Percentiles rank a stretch among this genome's conserved stretches.
These are phyloP conservation scores for Montipora efflorescens DNA, from an alignment of 64 coral and sea anemone genomes.

Conservation along the genomic window DNA sequence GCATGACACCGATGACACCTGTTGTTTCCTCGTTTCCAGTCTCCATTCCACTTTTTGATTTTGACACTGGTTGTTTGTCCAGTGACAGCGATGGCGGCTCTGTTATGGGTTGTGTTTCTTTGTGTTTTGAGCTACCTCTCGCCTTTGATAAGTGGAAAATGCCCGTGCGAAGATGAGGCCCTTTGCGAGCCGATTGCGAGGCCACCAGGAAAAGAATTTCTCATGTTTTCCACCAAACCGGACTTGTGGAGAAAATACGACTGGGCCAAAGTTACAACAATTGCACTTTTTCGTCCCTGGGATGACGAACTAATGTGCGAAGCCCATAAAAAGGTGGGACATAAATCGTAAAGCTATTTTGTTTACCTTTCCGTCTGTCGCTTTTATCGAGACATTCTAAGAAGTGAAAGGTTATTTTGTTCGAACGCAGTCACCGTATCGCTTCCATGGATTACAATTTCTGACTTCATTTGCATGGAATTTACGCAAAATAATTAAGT, in stretches of 20 bases:
- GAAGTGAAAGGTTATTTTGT: neutral
- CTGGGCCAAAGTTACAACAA: constrained; percentile 88
- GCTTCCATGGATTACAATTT: neutral
- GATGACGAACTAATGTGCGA: constrained; percentile 93
- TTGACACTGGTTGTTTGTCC: neutral
- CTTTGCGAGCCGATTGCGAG: constrained; percentile 82
- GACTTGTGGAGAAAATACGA: constrained; percentile 90
- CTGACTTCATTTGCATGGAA: constrained; percentile 59
- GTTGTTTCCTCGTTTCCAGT: neutral
- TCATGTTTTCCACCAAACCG: constrained; percentile 84
- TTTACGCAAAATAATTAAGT: neutral
- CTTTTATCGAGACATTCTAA: neutral
- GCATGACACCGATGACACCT: too few relatives aligned
- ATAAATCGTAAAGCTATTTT: neutral
- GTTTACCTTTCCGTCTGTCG: neutral
- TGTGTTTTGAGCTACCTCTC: neutral
- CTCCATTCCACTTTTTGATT: neutral
- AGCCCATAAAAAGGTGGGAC: constrained; percentile 88
- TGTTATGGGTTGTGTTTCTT: neutral
- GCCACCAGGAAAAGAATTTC: constrained; percentile 86
- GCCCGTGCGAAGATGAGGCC: constrained; percentile 75
- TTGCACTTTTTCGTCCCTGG: constrained; percentile 92
- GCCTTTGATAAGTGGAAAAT: constrained; percentile 28
- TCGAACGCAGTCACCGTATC: neutral
- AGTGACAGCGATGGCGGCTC: neutral